phyloP scores from a whole-genome alignment of 2,888 invertebrate genomes.

The Eupithecia centaureata region DNA sequence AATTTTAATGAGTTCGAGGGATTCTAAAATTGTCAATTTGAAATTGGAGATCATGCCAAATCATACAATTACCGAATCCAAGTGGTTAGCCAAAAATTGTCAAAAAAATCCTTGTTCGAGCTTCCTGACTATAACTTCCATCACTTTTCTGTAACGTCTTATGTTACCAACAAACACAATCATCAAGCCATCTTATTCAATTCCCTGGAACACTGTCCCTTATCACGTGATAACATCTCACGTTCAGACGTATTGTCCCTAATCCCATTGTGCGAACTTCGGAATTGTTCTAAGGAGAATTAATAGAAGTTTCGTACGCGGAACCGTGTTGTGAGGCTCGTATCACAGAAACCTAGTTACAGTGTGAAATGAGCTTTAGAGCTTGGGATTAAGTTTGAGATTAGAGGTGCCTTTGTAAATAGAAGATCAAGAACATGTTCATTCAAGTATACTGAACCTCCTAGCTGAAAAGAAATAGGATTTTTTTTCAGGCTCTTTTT shows the following conservation, averaged over 20 bases:
- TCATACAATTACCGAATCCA: background rate
- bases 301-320: conserved; percentile 76
- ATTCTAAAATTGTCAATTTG: background rate
- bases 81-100: background rate
- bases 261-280: conserved; percentile 74
- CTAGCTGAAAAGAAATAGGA: background rate
- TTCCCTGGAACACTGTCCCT: conserved; percentile 44
- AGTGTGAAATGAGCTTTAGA: conserved; percentile 16
- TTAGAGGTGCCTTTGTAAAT: background rate
- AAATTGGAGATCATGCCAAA: background rate
- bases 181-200: conserved; percentile 36
- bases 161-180: conserved; percentile 20
- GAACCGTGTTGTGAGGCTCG: conserved; percentile 70
- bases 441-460: background rate
- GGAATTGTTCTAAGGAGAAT: conserved; percentile 80
- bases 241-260: conserved; percentile 77
- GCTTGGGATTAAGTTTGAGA: background rate
- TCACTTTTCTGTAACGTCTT: conserved; percentile 7
- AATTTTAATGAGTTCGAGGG: background rate
- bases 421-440: background rate
- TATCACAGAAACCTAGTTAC: conserved; percentile 10
- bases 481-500: background rate
- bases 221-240: conserved; percentile 73
- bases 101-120: background rate
- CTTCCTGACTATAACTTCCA: background rate